Percentiles rank a stretch among this genome's conserved stretches.
These are phyloP conservation scores for Mamestra configurata DNA, from an alignment of 1,140 invertebrate species.

Conservation along the genomic window DNA sequence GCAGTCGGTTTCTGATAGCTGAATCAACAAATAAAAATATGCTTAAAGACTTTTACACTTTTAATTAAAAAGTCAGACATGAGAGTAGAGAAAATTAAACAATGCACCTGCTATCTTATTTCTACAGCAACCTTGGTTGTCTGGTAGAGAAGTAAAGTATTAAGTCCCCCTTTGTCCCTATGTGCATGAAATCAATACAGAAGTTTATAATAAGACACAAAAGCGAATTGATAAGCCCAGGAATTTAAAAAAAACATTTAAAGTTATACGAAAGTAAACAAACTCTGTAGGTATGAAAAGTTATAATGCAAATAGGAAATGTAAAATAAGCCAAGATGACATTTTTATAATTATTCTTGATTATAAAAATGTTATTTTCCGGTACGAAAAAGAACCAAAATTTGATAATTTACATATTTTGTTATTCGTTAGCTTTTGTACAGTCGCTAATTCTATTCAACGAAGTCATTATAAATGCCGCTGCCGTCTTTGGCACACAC, in stretches of 20 bases:
- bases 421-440: background rate
- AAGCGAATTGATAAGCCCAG: too few species aligned
- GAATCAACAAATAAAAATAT: too few species aligned
- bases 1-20: too few species aligned
- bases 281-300: background rate
- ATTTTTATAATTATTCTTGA: background rate
- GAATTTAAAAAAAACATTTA: background rate
- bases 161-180: too few species aligned
- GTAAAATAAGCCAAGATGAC: background rate
- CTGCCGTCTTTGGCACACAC: constrained; percentile 37
- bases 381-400: background rate
- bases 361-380: constrained; percentile 6
- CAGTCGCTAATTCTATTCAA: constrained; percentile 20
- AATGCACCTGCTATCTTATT: too few species aligned
- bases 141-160: too few species aligned
- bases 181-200: too few species aligned
- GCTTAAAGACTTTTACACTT: background rate
- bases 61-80: too few species aligned
- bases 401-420: background rate
- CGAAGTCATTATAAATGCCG: constrained; percentile 34
- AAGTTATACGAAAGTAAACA: background rate
- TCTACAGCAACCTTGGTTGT: too few species aligned
- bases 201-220: too few species aligned
- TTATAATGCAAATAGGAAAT: background rate
- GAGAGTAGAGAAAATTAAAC: too few species aligned